Base-by-base conservation (phyloP, 2,113 vertebrate species). In the Genyomyrus donnyi region DNA sequence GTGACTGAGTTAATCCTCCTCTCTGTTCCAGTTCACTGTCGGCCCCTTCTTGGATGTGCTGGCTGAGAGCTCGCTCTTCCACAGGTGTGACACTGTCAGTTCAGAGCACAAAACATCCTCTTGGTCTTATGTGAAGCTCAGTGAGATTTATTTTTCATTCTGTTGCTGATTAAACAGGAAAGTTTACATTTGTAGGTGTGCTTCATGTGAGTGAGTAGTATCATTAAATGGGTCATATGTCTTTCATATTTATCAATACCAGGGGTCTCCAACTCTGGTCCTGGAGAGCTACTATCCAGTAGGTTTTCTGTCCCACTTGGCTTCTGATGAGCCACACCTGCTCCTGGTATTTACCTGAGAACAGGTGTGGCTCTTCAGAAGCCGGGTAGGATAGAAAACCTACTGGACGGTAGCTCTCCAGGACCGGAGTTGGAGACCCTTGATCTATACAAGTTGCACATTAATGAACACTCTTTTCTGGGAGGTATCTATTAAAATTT, bases 31-130 rank as follows among this genome's bases (percentile, higher is more conserved):
- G 98, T 98, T 99, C 93, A 91, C 98, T 42, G 93, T 96, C 31
- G 98, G 98, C 45, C 97, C 97, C 0, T 95, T 99, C 90, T 96
- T 98, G 97, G 97, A 98, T 91, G 97, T 96, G 21, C 95, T 99
- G 52, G 97, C 97, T 53, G 98, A 99, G 95, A 97, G 96, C 42
- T 96, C 96, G 3, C 95, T 99, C 1, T 99, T 97, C 90, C 93
- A 95, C 93, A 98, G 97, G 98, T 99, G 93, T 96, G 90, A 35
- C 13, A 10, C 8, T 35, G 24, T 90, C 62, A 13, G 7, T 70
- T 35, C 21, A 10, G 15, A 49, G 6, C 49, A 3, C 1, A 52
- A 35, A 11, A 21, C 83, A 27, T 42, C 13, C 74, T 80, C 74
- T 8, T 74, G 31, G n/a, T 13, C 27, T 74, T 6, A 80, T 42